A percentile compares a stretch with the other conserved stretches of the same genome.
Evolutionary conservation across 2,888 invertebrate genomes (phyloP).

Genomic region (Sesia bembeciformis): DNA sequence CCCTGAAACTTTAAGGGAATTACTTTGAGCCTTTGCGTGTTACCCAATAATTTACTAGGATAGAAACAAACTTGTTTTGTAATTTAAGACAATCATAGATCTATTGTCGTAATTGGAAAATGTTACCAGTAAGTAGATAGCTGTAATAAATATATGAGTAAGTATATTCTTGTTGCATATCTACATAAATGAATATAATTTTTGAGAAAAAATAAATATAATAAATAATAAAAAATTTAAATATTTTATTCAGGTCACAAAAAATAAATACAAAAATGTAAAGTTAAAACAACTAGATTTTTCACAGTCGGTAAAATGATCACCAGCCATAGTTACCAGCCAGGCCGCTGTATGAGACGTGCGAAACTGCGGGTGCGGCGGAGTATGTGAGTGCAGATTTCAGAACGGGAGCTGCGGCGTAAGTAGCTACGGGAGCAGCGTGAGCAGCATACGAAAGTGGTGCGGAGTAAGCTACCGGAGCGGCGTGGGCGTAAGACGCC

Average conservation of each 20-base stretch:
- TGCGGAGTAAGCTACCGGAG: slow-evolving; percentile 7
- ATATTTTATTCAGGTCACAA: slow-evolving; percentile 49
- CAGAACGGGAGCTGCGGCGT: slow-evolving; percentile 39
- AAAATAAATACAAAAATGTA: slow-evolving; percentile 45
- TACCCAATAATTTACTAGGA: too few species aligned
- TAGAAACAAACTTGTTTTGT: too few species aligned
- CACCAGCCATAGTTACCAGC: slow-evolving; percentile 78
- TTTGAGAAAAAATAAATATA: too few species aligned
- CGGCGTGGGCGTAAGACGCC: slow-evolving; percentile 27
- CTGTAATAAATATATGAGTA: too few species aligned
- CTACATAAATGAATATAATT: too few species aligned
- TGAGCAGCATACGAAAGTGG: slow-evolving; percentile 18
- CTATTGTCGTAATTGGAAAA: too few species aligned
- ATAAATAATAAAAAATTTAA: background rate
- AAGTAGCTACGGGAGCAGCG: slow-evolving; percentile 29
- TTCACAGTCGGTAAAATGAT: slow-evolving; percentile 41
- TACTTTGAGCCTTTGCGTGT: too few species aligned
- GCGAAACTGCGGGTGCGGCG: slow-evolving; percentile 76
- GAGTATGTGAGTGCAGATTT: slow-evolving; percentile 66
- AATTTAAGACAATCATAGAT: too few species aligned
- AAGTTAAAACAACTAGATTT: slow-evolving; percentile 42
- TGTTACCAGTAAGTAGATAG: too few species aligned
- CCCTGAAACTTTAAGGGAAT: too few species aligned
- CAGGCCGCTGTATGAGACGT: slow-evolving; percentile 77
- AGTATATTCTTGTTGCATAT: too few species aligned